A percentile compares a stretch with the other conserved stretches of the same genome.
Evolutionary conservation across 2,797 vertebrate genomes (phyloP).

Genomic region (Simalia tracyae): DNA sequence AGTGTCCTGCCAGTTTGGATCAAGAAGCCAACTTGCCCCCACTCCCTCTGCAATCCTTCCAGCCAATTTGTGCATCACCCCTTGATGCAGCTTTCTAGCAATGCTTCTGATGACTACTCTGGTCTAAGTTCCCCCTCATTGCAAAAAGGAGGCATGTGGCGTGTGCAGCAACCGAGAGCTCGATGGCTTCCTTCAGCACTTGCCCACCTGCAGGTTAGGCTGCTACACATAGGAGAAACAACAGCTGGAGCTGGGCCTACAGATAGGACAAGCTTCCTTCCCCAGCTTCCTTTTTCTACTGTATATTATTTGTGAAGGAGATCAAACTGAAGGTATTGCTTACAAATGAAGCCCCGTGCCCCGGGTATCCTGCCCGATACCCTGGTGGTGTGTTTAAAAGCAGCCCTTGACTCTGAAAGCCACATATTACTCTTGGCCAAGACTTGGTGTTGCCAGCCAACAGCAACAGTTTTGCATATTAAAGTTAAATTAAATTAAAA

Average conservation of each 20-base stretch:
- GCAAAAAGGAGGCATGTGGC: neutral
- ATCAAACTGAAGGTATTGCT: neutral
- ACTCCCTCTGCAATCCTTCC: neutral
- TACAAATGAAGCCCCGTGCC: neutral
- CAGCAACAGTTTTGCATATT: conserved; percentile 62
- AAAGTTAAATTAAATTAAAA: conserved; percentile 70
- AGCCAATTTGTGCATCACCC: neutral
- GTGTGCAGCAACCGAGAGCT: neutral
- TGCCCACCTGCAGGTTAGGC: neutral
- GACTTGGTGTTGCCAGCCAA: conserved; percentile 43
- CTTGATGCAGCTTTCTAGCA: neutral
- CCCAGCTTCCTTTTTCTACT: neutral
- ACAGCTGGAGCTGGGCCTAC: neutral
- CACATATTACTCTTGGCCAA: conserved; percentile 53
- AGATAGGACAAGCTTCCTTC: neutral
- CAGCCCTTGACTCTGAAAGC: conserved; percentile 42
- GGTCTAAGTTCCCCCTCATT: neutral
- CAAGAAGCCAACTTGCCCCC: neutral
- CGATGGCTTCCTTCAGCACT: neutral
- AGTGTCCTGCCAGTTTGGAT: neutral
- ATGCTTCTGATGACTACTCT: neutral
- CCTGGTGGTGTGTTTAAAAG: rapidly evolving
- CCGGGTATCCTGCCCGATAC: neutral
- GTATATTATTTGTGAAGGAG: neutral
- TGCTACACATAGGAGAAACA: neutral